These are phyloP conservation scores for Branchellion lobata DNA, from an alignment of 2,888 invertebrate species.

Conservation along the genomic window DNA sequence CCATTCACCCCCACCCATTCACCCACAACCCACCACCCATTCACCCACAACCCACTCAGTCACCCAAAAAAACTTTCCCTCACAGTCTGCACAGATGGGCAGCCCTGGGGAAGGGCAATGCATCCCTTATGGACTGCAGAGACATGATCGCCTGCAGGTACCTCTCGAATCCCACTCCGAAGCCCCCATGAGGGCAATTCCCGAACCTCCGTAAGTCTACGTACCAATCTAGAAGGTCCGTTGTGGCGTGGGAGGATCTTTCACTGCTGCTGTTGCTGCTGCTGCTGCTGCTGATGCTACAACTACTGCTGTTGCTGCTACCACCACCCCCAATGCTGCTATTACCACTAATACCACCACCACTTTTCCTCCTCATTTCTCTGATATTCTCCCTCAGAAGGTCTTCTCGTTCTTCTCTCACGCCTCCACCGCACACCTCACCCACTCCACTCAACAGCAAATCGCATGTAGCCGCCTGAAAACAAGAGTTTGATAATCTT, in stretches of 20 bases:
- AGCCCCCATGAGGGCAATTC: slow-evolving; percentile 86
- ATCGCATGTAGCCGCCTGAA: slow-evolving; percentile 70
- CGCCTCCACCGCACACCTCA: slow-evolving; percentile 90
- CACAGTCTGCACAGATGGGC: slow-evolving; percentile 46
- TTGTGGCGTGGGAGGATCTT: neutral
- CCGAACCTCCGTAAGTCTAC: slow-evolving; percentile 84
- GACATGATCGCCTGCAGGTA: slow-evolving; percentile 79
- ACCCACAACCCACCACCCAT: neutral
- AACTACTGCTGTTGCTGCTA: neutral
- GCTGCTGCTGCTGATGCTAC: neutral
- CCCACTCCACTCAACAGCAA: slow-evolving; percentile 84
- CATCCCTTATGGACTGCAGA: slow-evolving; percentile 86
- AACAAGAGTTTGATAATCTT: slow-evolving; percentile 3
- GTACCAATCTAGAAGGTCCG: slow-evolving; percentile 70
- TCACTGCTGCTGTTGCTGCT: neutral
- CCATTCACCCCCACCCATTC: neutral
- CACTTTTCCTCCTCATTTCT: neutral
- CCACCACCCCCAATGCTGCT: neutral
- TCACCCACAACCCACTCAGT: too few species aligned
- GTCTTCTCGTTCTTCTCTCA: slow-evolving; percentile 78
- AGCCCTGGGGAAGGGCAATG: slow-evolving; percentile 83
- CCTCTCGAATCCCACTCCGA: slow-evolving; percentile 92
- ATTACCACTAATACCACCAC: neutral
- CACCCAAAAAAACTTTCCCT: neutral
- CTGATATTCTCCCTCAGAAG: slow-evolving; percentile 54